Conservation (phyloP, 1,140 invertebrate genomes). For the Bicyclus anynana region DNA sequence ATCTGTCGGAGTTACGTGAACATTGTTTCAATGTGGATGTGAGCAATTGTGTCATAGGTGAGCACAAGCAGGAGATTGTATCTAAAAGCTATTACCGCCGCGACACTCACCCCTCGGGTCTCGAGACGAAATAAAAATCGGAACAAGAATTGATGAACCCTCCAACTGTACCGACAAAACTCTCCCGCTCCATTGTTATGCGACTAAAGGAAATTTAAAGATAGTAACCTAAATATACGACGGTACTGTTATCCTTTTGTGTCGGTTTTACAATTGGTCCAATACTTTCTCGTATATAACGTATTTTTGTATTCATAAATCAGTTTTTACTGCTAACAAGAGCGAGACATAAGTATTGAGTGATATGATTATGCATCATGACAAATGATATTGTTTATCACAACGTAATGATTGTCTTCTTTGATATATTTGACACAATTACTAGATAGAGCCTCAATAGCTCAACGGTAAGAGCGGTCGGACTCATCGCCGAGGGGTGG, state of each 20-base stretch:
- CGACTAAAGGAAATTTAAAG: slow-evolving; percentile 32
- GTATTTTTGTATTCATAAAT: no score
- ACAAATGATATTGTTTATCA: no score
- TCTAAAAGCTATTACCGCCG: slow-evolving; percentile 58
- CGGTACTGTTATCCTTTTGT: not conserved
- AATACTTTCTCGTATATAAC: no score
- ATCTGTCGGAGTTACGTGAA: slow-evolving; percentile 54
- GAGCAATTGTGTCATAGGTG: slow-evolving; percentile 57
- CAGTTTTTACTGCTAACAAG: no score
- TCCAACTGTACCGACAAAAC: slow-evolving; percentile 37
- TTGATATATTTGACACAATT: no score
- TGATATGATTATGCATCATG: no score
- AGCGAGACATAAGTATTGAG: no score
- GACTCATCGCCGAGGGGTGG: no score
- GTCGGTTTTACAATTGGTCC: not conserved
- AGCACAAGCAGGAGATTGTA: slow-evolving; percentile 45
- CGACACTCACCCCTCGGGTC: slow-evolving; percentile 33
- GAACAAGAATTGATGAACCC: slow-evolving; percentile 58
- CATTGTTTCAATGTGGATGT: slow-evolving; percentile 62
- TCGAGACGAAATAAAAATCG: slow-evolving; percentile 52
- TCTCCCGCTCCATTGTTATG: slow-evolving; percentile 35
- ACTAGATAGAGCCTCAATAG: no score
- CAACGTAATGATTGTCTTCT: no score
- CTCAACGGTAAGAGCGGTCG: no score
- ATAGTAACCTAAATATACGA: slow-evolving; percentile 26